Base-by-base conservation (phyloP, 2,888 invertebrate species). In the Theretra japonica region DNA sequence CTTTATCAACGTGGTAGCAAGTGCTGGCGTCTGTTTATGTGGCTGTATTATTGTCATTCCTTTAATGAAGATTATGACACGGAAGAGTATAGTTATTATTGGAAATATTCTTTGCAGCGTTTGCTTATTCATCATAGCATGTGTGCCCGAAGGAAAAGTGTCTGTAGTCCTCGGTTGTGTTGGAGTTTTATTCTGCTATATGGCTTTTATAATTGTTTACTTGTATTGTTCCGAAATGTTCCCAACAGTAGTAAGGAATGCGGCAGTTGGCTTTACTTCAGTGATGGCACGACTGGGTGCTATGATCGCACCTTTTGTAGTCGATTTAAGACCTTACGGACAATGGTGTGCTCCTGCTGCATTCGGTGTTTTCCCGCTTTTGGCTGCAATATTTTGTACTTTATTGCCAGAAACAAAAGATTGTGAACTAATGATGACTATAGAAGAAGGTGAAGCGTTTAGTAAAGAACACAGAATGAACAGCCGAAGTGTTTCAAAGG, bases 261-360 rank as follows among this genome's bases (percentile, higher is more conserved):
- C 97, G 70, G 98, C 97, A 0, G 95, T 98, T 78, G 98, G 98
- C 5, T 95, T 97, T 19, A 96, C 97, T 57, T 98, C 98, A 0
- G 97, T 97, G 96, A 96, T 96, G 84, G 98, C 98, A 0, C 95
- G 98, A 76, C 84, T 98, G 48, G 98, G 98, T 7, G 97, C 97
- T 0, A 97, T 98, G 95, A 81, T 96, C 15, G 97, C 98, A 0
- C 98, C 98, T 0, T 97, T 97, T 82, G 95, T 98, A 15, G 96
- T 96, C 6, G 95, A 95, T 17, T 85, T 97, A 79, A 91, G 89
- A 71, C 86, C 90, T 0, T 86, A 95, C 41, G 90, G 93, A 11
- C 82, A 88, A n/a, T 96, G 96, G 96, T 88, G 96, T 70, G 96
- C 97, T 3, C 96, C 97, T 0, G 83, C 96, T 0, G 95, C 96